These are phyloP conservation scores for Zingel zingel DNA, from an alignment of 2,113 vertebrate genomes.

Conservation along the genomic window DNA sequence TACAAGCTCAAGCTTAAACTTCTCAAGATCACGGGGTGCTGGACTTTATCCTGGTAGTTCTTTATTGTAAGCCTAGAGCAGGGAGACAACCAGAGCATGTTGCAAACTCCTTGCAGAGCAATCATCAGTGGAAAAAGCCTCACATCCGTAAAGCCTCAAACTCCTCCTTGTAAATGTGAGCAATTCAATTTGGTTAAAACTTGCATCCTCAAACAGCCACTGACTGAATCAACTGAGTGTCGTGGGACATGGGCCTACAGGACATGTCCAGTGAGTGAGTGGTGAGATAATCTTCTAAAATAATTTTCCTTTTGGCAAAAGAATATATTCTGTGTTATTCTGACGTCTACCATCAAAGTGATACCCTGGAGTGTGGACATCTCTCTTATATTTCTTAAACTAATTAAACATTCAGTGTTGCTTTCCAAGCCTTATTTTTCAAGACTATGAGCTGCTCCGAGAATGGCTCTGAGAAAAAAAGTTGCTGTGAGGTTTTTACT, in stretches of 20 bases:
- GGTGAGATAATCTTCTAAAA: slow-evolving; percentile 11
- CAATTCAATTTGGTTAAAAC: slow-evolving; percentile 14
- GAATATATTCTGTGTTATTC: slow-evolving; percentile 40
- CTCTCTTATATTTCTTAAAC: slow-evolving; percentile 52
- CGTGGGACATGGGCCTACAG: neutral
- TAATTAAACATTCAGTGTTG: slow-evolving; percentile 58
- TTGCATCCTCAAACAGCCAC: neutral
- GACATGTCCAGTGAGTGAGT: slow-evolving; percentile 36
- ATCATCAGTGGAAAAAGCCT: slow-evolving; percentile 5
- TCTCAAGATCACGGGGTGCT: neutral
- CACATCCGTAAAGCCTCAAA: slow-evolving; percentile 16
- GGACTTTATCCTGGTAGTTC: neutral
- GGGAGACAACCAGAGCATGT: neutral
- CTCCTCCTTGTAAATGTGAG: neutral
- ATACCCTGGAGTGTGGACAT: slow-evolving; percentile 48
- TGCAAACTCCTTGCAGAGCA: neutral
- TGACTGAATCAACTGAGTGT: slow-evolving; percentile 22
- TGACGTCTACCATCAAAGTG: slow-evolving; percentile 60
- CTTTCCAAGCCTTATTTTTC: slow-evolving; percentile 48
- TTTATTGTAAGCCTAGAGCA: neutral
- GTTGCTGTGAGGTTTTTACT: slow-evolving; percentile 39
- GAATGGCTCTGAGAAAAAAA: slow-evolving; percentile 39
- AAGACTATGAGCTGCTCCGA: slow-evolving; percentile 43
- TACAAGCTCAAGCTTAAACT: neutral
- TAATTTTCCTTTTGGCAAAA: slow-evolving; percentile 17